A percentile compares a stretch with the other conserved stretches of the same genome.
Conservation (phyloP, 2,797 vertebrate species). For the Platyrinchus mystaceus region DNA sequence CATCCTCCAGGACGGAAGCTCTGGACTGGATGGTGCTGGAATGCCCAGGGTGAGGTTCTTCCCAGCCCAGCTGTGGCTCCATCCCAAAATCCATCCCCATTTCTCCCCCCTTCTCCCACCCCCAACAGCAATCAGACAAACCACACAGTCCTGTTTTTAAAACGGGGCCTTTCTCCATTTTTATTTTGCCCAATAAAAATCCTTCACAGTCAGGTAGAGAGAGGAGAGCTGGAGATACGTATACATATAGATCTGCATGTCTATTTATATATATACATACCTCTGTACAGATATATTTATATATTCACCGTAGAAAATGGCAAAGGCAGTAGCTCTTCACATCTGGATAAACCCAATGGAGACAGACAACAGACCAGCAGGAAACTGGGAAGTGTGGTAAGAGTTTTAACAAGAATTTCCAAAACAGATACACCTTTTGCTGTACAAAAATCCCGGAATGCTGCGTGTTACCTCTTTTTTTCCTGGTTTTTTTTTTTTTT, state of each 20-base stretch:
- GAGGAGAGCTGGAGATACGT: slow-evolving; percentile 46
- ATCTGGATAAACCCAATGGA: slow-evolving; percentile 38
- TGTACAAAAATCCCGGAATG: slow-evolving; percentile 11
- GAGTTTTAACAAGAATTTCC: background rate
- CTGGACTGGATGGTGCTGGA: background rate
- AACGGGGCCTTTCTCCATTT: slow-evolving; percentile 70
- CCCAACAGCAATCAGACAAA: background rate
- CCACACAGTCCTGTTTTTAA: slow-evolving; percentile 8
- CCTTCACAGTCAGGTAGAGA: slow-evolving; percentile 69
- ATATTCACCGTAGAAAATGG: slow-evolving; percentile 70
- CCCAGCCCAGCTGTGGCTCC: background rate
- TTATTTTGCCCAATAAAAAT: slow-evolving; percentile 76
- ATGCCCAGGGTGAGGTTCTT: background rate
- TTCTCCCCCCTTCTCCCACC: background rate
- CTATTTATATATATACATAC: slow-evolving; percentile 71
- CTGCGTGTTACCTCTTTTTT: background rate
- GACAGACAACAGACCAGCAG: slow-evolving; percentile 32
- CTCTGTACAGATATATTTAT: slow-evolving; percentile 68
- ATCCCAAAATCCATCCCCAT: fast-evolving
- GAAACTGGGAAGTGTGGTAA: background rate
- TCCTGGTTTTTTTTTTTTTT: too few relatives aligned
- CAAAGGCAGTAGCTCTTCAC: slow-evolving; percentile 70
- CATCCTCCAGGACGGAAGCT: fast-evolving
- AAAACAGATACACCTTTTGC: background rate
- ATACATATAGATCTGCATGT: slow-evolving; percentile 52